Base-by-base conservation (phyloP, 2,888 invertebrate genomes). In the Drosophila bunnanda region DNA sequence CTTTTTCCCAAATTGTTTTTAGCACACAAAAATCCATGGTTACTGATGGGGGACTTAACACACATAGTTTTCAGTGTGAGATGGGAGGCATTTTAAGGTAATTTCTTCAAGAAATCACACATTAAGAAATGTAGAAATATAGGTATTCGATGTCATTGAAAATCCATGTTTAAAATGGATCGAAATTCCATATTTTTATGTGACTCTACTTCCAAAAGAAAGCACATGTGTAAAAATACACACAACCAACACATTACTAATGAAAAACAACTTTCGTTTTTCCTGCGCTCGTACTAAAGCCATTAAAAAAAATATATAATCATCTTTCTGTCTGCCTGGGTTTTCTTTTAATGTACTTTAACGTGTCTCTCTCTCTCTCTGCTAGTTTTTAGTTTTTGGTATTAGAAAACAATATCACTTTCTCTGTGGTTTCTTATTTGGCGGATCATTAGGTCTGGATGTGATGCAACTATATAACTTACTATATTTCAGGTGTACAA, bases 111-210 rank as follows among this genome's bases (percentile, higher is more conserved):
- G n/a, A n/a, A n/a, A n/a, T n/a, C n/a, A n/a, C n/a, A n/a, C n/a
- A n/a, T n/a, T n/a, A n/a, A n/a, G n/a, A n/a, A n/a, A n/a, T n/a
- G n/a, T n/a, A n/a, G n/a, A n/a, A n/a, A n/a, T n/a, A n/a, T n/a
- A n/a, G n/a, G n/a, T n/a, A n/a, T n/a, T n/a, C n/a, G n/a, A n/a
- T n/a, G n/a, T n/a, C n/a, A n/a, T n/a, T n/a, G n/a, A n/a, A n/a
- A n/a, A n/a, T n/a, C n/a, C n/a, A n/a, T n/a, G n/a, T 9, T n/a
- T 32, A n/a, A 32, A 30, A 15, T 8, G 13, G 22, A 9, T 32
- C 10, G 10, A n/a, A 70, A 72, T 81, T 64, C 39, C 59, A 76
- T 72, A 71, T 68, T 79, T 76, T 75, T 70, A 65, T 71, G 44
- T 72, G 62, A 74, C 58, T 60, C 57, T 64, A 68, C 64, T 59